Base-by-base conservation (phyloP, 2,888 invertebrate genomes). In the Coenonympha arcania region DNA sequence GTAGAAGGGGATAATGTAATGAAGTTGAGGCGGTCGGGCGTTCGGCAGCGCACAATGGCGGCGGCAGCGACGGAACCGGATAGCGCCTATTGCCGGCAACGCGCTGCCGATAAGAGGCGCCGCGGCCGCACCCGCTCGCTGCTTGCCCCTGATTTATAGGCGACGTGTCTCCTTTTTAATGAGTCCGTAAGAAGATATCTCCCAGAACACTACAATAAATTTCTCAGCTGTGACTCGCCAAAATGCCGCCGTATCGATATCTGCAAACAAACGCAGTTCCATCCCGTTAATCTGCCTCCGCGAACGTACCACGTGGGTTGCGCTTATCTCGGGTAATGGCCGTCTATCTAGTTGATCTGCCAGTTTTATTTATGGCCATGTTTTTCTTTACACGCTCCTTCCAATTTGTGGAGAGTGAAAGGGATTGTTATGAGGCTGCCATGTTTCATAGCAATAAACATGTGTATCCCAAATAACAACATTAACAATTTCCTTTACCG, bases 401-500 rank as follows among this genome's bases (percentile, higher is more conserved):
- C 82, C 85, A 83, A 85, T 85, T 86, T 86, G 84, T 80, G 82
- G 81, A 83, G 83, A 85, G 84, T 84, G 84, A 85, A 86, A 84
- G 80, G 80, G 79, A 85, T 83, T 85, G 83, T 84, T 84, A 85
- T 82, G 80, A 80, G 77, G 70, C 76, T 81, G 81, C 83, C 81
- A 84, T 83, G 81, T 82, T 84, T 84, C 81, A 80, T 83, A 78
- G 77, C 76, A 82, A 83, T 85, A 84, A 84, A 84, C 83, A 82
- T 81, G 79, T 83, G 79, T 83, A 83, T 80, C 78, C 78, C 79
- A 81, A 82, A 81, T 80, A 82, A 81, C 77, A 77, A 77, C 77
- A 79, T 79, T 79, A 79, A 78, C 76, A 76, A 73, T 79, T 76
- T 79, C 72, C 74, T 70, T 70, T 69, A 62, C 63, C 60, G 61